Evolutionary conservation across 2,113 vertebrate species (phyloP), one percentile per base, ranked within the genome.

Genomic region (Seriola aureovittata): DNA sequence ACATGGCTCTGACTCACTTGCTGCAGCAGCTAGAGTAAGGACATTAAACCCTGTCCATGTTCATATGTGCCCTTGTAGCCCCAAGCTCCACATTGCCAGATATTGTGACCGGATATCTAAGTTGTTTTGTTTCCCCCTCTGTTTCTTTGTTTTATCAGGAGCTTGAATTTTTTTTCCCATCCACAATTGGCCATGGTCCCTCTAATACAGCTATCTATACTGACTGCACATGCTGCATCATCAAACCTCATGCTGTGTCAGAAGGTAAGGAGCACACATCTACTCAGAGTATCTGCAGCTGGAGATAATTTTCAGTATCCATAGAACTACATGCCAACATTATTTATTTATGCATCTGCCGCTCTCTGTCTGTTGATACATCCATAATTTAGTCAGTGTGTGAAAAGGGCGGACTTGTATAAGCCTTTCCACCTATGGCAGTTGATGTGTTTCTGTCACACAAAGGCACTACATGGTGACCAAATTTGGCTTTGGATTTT

Each of bases 151-250:
- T 60, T 89, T 91, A 32, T 86, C 89, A 99, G 98, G 97, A 99
- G 85, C 93, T 97, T 88, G 97, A 99, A 86, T 96, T 98, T 71
- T 99, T 99, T 92, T 99, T 99, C 72, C 98, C 98, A 42, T 97
- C 97, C 2, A 97, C 95, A 13, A 93, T 96, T 86, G 96, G 96
- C 60, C 95, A 69, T 7, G 97, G 97, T n/a, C 97, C 97, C 29
- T 82, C 90, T 57, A 98, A 96, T 88, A 98, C 97, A 50, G 98
- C 97, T 71, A 84, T 87, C 25, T 97, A 93, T 76, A 94, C 94
- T 7, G 92, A 96, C 77, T 97, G 95, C 88, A 98, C 97, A 36
- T 98, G 97, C 78, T 99, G 97, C 84, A 92, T 99, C 92, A 95
- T 99, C 92, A 98, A 98, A 82, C 97, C 97, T 74, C 98, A 99